Evolutionary conservation across 1,140 invertebrate species (phyloP).

Genomic region (Callitettix versicolor): DNA sequence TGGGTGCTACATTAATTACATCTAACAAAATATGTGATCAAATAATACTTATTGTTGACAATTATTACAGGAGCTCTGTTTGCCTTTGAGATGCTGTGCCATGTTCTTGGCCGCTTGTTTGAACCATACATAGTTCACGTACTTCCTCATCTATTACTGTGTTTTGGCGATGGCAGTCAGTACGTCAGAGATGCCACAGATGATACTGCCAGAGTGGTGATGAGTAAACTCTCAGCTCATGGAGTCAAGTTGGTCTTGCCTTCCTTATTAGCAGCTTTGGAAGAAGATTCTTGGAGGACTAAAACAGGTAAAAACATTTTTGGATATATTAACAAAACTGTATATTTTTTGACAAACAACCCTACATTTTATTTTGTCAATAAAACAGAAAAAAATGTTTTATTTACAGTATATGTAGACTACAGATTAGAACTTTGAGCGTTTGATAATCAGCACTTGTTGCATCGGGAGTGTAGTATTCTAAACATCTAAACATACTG

Average conservation of each 20-base stretch:
- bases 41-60: no score
- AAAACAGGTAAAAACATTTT: constrained; percentile 73
- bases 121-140: constrained; percentile 98
- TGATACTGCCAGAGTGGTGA: constrained; percentile 88
- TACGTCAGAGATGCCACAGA: constrained; percentile 86
- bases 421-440: no score
- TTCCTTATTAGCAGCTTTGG: constrained; percentile 80
- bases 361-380: no score
- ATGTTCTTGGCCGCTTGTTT: constrained; percentile 88
- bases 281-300: constrained; percentile 97
- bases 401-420: no score
- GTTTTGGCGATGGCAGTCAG: constrained; percentile 90
- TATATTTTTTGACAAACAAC: no score
- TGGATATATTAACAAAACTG: no score
- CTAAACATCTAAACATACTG: no score
- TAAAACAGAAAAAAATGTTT: no score
- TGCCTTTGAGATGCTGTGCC: constrained; percentile 95
- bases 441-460: no score
- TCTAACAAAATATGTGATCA: no score
- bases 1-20: no score
- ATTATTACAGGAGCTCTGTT: constrained; percentile 71
- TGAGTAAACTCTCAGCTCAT: constrained; percentile 92
- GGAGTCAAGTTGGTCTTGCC: constrained; percentile 91
- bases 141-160: constrained; percentile 84
- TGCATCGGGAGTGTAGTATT: no score